Base-by-base conservation (phyloP, 2,113 vertebrate species). In the Cichladusa arquata region DNA sequence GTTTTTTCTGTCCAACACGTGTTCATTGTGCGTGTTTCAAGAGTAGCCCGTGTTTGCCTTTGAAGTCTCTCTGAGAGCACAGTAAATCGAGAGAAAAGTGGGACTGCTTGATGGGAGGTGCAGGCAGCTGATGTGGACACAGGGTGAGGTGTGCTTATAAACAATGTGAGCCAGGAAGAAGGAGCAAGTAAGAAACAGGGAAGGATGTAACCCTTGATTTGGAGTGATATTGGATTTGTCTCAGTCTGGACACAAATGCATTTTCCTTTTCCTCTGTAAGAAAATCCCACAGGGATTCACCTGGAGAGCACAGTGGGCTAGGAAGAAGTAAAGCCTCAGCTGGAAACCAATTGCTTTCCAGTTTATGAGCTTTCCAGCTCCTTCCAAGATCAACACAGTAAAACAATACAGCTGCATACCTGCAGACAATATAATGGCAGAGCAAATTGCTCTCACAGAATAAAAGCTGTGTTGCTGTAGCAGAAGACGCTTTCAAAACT, bases 331-430 rank as follows among this genome's bases (percentile, higher is more conserved):
- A 77, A 83, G n/a, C 42, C 93, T 90, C 5, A 0, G 33, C 87
- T 95, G 53, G 84, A 95, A 95, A 92, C 66, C 86, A 58, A 84
- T 80, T 95, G 45, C 78, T 74, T 94, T 92, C 38, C 69, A 86
- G 77, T 93, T 92, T 94, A 95, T 57, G 92, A 85, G 61, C 85
- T 88, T 96, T 86, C 88, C 60, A 88, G 60, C 76, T 88, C 62
- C 47, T 96, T 96, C 79, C 92, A 94, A 96, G 82, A 94, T 93
- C 95, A 95, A 81, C 81, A 77, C 0, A 0, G 85, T 95, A 90
- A 95, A 96, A 95, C 88, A 94, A 80, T 92, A 92, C 84, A 62
- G 62, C 87, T 95, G 62, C 89, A 90, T 96, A 94, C 93, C 87
- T 94, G 94, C 92, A 89, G 94, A 97, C 84, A 90, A 44, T 47